Percentiles rank a stretch among this genome's conserved stretches.
Conservation (phyloP, 2,888 invertebrate species). For the Pachycephus smyrnensis region DNA sequence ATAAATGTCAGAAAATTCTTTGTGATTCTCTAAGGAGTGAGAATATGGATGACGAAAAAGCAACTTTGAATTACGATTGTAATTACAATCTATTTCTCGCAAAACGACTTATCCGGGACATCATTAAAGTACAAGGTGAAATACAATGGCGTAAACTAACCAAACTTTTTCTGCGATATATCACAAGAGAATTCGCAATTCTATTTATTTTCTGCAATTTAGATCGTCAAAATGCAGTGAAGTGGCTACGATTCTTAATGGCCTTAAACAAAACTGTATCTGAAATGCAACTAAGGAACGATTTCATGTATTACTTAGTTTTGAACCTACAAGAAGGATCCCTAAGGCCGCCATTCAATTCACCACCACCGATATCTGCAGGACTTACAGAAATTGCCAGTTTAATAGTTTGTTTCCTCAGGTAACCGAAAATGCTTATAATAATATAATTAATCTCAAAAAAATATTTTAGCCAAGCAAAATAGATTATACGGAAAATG, state of each 20-base stretch:
- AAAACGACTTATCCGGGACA: conserved; percentile 66
- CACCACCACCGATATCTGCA: conserved; percentile 25
- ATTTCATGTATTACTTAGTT: conserved; percentile 69
- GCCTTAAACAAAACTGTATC: conserved; percentile 65
- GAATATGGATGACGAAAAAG: conserved; percentile 36
- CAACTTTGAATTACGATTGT: conserved; percentile 66
- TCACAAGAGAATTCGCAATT: not conserved
- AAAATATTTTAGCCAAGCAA: conserved; percentile 29
- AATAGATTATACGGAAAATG: conserved; percentile 30
- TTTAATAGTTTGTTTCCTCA: conserved; percentile 60
- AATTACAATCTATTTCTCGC: conserved; percentile 70
- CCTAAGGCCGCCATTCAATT: conserved; percentile 36
- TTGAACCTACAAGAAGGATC: conserved; percentile 44
- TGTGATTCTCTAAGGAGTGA: not conserved
- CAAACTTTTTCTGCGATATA: conserved; percentile 5
- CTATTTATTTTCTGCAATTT: conserved; percentile 19
- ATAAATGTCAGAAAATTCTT: not conserved
- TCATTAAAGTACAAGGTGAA: conserved; percentile 56
- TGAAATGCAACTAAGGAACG: conserved; percentile 70
- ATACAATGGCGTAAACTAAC: not conserved
- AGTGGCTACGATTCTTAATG: conserved; percentile 70
- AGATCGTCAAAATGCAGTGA: conserved; percentile 68
- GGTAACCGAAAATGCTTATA: not conserved
- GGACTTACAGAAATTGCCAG: conserved; percentile 57
- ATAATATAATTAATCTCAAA: not conserved